Conservation (phyloP, 2,797 vertebrate genomes). For the Hippopotamyrus pictus region DNA sequence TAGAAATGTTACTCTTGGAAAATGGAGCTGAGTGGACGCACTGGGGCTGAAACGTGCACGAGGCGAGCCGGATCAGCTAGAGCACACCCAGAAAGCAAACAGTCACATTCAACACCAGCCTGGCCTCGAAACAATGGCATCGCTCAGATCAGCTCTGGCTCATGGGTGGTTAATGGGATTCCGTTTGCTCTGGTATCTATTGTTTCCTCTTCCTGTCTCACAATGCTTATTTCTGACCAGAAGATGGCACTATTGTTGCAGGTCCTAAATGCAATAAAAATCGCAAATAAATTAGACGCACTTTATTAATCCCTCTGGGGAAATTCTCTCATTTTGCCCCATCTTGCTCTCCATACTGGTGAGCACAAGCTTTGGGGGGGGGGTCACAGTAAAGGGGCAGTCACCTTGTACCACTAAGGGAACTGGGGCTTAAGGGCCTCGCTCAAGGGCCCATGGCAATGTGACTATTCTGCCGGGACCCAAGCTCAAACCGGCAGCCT, state of each 20-base stretch:
- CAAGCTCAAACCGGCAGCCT: neutral
- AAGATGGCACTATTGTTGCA: neutral
- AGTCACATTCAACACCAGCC: neutral
- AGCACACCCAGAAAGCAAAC: slow-evolving; percentile 4
- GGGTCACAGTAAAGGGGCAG: neutral
- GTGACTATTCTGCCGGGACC: neutral
- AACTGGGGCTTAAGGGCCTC: neutral
- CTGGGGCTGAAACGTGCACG: neutral
- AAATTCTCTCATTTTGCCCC: neutral
- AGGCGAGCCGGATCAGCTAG: neutral
- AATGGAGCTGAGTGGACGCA: neutral
- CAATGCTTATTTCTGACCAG: neutral
- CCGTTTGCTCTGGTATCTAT: neutral
- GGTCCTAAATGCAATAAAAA: neutral
- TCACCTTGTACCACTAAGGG: neutral
- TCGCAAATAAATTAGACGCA: neutral
- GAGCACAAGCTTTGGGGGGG: neutral
- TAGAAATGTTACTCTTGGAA: neutral
- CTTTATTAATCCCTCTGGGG: neutral
- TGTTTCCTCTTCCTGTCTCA: neutral
- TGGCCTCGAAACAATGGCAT: neutral
- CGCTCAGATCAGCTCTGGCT: neutral
- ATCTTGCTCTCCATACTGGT: neutral
- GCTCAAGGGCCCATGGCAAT: neutral
- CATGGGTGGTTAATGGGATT: neutral